Evolutionary conservation across 2,797 vertebrate genomes (phyloP), one percentile per base, ranked within the genome.

Genomic region (Halcyon smyrnensis): DNA sequence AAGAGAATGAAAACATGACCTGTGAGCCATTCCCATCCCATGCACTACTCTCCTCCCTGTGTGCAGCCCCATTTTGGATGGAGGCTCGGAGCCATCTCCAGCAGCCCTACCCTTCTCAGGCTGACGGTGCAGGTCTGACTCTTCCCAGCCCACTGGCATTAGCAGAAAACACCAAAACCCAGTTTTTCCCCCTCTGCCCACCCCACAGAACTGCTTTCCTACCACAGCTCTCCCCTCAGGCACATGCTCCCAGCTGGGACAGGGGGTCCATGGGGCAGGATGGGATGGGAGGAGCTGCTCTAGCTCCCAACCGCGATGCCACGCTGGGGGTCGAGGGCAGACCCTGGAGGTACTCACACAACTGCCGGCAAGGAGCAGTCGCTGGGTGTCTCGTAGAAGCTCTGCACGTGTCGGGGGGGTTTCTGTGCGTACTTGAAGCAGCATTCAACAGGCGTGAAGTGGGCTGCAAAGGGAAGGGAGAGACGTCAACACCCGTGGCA

Each of bases 301-400:
- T 4, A 28, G 12, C 5, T 56, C 8, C 73, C 62, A 13, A 5
- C 12, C 2, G 2, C 28, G 32, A 5, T 1, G 4, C 53, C 1
- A 0, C 25, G 48, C 11, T 1, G 0, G 36, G 32, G 39, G 4
- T 28, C 28, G 50, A 90, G 14, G 24, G 37, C 18, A 24, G 16
- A 28, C 3, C 43, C 43, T 18, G 0, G 24, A 41, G 48, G 4
- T 70, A 95, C 96, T 97, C 65, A 95, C 93, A 97, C 95, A 5
- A 95, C 45, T 28, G 95, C 92, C 8, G 43, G 24, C 62, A 71
- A 4, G 74, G 57, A 13, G 25, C 96, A 97, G 27, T 71, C 54
- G 0, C 3, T 46, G 45, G 96, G 6, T 0, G 65, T 93, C 51
- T 8, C 0, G 1, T 94, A 96, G 88, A 78, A 88, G 6, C 59